Evolutionary conservation across 2,888 invertebrate species (phyloP).

Genomic region (Volucella bombylans): DNA sequence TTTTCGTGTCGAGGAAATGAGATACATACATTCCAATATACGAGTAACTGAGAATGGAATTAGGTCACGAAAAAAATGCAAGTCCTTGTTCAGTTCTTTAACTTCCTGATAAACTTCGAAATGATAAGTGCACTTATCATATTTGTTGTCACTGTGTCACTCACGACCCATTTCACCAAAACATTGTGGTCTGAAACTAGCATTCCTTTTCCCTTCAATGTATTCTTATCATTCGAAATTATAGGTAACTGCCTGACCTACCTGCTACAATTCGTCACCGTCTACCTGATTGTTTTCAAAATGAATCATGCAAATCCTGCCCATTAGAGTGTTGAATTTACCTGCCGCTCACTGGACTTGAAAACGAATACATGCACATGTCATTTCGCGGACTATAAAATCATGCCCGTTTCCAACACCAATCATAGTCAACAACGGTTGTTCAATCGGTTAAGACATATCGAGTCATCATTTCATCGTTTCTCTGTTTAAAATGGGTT

Average conservation of each 20-base stretch:
- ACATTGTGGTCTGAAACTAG: no score
- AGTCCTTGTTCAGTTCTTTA: no score
- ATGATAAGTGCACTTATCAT: no score
- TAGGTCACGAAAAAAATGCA: no score
- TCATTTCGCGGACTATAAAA: conserved; percentile 40
- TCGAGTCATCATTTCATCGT: not conserved
- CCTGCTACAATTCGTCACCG: conserved; percentile 8
- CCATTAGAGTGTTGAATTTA: conserved; percentile 31
- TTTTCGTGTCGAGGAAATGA: no score
- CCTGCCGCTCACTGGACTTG: conserved; percentile 1
- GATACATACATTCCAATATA: no score
- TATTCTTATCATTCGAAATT: no score
- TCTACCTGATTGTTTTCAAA: conserved; percentile 21
- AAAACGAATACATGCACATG: not conserved
- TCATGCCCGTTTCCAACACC: not conserved
- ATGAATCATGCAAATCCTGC: conserved; percentile 56
- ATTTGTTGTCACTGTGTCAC: no score
- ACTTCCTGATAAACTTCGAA: no score
- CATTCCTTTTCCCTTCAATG: no score
- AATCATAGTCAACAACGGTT: conserved; percentile 41
- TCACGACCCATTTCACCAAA: no score
- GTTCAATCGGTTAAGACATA: conserved; percentile 44
- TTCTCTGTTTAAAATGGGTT: conserved; percentile 49
- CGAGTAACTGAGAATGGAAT: no score
- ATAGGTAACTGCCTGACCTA: not conserved